Conservation (phyloP, 37 sponge, comb jelly and placozoan genomes). For the Cliona cf. orientalis region DNA sequence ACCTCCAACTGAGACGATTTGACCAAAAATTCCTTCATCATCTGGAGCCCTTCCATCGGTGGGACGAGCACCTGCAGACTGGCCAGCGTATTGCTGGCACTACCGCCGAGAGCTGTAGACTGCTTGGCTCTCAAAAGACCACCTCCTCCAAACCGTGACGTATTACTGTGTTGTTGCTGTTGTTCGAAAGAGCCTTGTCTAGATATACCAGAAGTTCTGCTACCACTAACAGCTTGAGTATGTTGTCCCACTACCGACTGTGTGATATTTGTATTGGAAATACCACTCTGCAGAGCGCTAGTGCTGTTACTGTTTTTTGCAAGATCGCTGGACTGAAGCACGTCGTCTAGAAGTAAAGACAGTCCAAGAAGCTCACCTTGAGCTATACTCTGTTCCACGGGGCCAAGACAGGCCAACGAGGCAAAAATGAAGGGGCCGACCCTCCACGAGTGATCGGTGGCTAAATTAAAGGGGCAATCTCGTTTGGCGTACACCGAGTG, state of each 20-base stretch:
- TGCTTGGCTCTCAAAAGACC: too few relatives aligned
- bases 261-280: neutral
- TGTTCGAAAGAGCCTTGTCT: too few relatives aligned
- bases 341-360: conserved; percentile 64
- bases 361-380: conserved; percentile 67
- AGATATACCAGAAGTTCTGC: too few relatives aligned
- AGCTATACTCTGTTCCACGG: conserved; percentile 16
- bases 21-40: conserved; percentile 31
- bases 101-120: too few relatives aligned
- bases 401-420: conserved; percentile 33
- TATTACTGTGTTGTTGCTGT: too few relatives aligned
- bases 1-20: conserved; percentile 41
- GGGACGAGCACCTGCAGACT: too few relatives aligned
- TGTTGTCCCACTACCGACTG: neutral
- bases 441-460: neutral
- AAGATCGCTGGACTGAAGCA: conserved; percentile 24
- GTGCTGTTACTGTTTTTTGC: neutral
- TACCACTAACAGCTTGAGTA: too few relatives aligned
- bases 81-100: too few relatives aligned
- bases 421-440: conserved; percentile 10
- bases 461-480: conserved; percentile 1
- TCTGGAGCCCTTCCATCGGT: conserved; percentile 1
- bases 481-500: neutral
- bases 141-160: too few relatives aligned
- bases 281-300: neutral